Evolutionary conservation across 2,888 invertebrate genomes (phyloP), one percentile per base, ranked within the genome.

Genomic region (Caradrina clavipalpis): DNA sequence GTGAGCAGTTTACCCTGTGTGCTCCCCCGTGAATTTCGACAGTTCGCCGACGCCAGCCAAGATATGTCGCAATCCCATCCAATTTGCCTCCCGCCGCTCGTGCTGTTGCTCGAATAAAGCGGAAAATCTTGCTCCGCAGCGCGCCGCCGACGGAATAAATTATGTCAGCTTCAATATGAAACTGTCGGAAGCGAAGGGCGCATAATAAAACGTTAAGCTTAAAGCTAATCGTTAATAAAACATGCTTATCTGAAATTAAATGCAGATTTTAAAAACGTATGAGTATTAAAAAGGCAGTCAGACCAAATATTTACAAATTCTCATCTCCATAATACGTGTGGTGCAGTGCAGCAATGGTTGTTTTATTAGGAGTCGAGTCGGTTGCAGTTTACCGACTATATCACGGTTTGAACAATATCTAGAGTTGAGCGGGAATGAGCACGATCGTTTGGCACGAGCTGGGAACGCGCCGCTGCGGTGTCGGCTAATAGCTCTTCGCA

Each of bases 1-100:
- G 87, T 88, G 89, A 92, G 89, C 92, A 91, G 92, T 93, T 93
- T 93, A 93, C 91, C 89, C 90, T 88, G 86, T 87, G 82, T 87
- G 88, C 87, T 91, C 90, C 89, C 91, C 85, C 89, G 92, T 91
- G 91, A 92, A 91, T 92, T 94, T 94, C 91, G 91, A 89, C 92
- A 93, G 91, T 90, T 92, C 88, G 86, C 89, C 88, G 89, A 90
- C 90, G 91, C 90, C 89, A 90, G 89, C 90, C 88, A 88, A 94
- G 93, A 93, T 95, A 93, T 94, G 93, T 94, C 94, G 92, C 94
- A 94, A 94, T 95, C 92, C 92, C 88, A 92, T 94, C 94, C 94
- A 95, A 95, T 95, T 95, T 94, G 92, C 93, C 92, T 93, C 89
- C 91, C 91, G 91, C 91, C 90, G 91, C 88, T 90, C 91, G 89